Base-by-base conservation (phyloP, 92 coral and sea anemone species). In the Heteractis magnifica region DNA sequence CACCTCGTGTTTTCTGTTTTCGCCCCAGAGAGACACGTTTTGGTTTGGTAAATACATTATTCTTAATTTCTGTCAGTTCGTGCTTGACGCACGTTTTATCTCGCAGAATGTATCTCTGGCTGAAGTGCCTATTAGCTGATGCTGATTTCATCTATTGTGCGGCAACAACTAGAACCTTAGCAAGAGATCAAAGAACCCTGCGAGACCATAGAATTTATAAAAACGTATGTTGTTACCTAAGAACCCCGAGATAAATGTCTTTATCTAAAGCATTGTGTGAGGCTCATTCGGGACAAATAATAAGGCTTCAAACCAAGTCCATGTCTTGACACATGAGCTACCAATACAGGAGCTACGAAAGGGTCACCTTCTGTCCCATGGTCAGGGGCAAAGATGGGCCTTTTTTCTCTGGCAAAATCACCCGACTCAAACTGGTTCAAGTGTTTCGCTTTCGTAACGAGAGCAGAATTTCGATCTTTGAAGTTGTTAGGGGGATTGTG, bases 401-500 rank as follows among this genome's bases (percentile, higher is more conserved):
- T 48, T 68, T 26, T 34, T 81, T 49, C 51, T 19, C 51, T 50
- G 75, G 7, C 51, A 51, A 68, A 81, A 81, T 50, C 26, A 14
- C 11, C 68, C 13, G 41, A 52, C 18, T 49, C 49, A 20, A 64
- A 20, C 73, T n/a, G 64, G 16, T 81, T 71, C 13, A 70, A 81
- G 49, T n/a, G 48, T 52, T 81, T 71, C n/a, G n/a, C 68, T 65
- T 65, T 51, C 50, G 49, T 11, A n/a, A 26, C 50, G 78, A 18
- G 19, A 76, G 44, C 9, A 12, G 78, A 65, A 41, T 78, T 58
- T 65, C 75, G 56, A 74, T 71, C 65, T 79, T 85, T 49, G 12
- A 51, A 49, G 56, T 68, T 82, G 56, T 82, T 82, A 85, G 82
- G 88, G 85, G 94, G 94, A 91, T 91, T 91, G 84, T 87, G 55